Conservation (phyloP, 92 coral and sea anemone species). For the Porites cylindrica region DNA sequence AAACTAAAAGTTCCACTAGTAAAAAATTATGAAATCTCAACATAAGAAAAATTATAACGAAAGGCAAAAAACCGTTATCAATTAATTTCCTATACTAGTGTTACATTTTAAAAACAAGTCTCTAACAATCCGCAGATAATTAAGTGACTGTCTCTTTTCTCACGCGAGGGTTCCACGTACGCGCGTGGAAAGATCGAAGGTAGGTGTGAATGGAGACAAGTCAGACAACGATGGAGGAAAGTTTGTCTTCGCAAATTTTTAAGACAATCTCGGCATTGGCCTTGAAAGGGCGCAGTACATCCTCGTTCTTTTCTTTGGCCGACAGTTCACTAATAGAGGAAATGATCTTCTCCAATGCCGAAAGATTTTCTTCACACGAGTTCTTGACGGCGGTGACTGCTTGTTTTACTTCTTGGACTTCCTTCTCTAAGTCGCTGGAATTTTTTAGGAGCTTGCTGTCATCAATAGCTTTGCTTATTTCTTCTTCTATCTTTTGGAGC, state of each 20-base stretch:
- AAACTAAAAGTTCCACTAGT: too few relatives aligned
- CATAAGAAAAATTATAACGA: too few relatives aligned
- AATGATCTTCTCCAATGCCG: neutral
- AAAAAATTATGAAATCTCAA: too few relatives aligned
- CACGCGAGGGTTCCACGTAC: too few relatives aligned
- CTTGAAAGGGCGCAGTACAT: neutral
- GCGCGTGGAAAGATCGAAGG: too few relatives aligned
- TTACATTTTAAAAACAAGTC: too few relatives aligned
- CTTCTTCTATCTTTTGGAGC: neutral
- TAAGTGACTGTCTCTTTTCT: too few relatives aligned
- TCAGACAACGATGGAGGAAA: neutral
- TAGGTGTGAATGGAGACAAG: too few relatives aligned
- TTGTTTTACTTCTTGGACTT: neutral
- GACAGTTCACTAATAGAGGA: neutral
- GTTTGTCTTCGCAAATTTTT: neutral
- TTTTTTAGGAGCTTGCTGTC: neutral
- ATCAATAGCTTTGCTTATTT: conserved; percentile 1
- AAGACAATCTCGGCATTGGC: neutral
- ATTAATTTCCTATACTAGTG: too few relatives aligned
- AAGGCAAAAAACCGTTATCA: too few relatives aligned
- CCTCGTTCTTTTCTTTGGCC: neutral
- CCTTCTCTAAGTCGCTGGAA: neutral
- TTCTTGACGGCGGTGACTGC: neutral
- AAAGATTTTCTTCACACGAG: neutral
- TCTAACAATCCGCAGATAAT: too few relatives aligned